Evolutionary conservation across 2,888 invertebrate species (phyloP), one percentile per base, ranked within the genome.

Genomic region (Xylota sylvarum): DNA sequence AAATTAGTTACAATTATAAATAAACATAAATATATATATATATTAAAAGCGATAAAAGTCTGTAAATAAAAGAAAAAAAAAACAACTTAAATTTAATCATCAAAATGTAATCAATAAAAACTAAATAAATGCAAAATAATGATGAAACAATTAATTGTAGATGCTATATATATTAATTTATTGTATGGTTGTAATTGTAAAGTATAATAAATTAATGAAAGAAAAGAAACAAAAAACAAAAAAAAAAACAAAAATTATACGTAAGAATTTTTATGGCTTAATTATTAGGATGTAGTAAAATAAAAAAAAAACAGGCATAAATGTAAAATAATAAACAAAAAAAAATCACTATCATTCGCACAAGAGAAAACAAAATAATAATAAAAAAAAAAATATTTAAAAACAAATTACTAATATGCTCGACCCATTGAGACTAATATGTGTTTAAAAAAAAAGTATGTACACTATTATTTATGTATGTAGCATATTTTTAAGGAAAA

Each of bases 221-320:
- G 9, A 27, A 27, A 48, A 60, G 12, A 19, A 69, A 35, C 55
- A 78, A 3, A 27, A 27, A 48, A 14, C 14, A 35, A 62, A 78
- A 3, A 27, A 27, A 48, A 14, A 19, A 69, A 46, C 55, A 14
- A 37, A 56, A 79, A 48, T 46, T 85, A 85, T 81, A 85, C 80
- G 65, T 85, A 81, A 77, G 85, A 72, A 85, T 85, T 85, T 85
- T 37, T 81, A 85, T 85, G 80, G 72, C 81, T 85, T 85, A 85
- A 46, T 10, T 55, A 65, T 35, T 77, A 85, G 62, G n/a, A 46
- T 46, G 12, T 56, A 74, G 46, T 19, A 58, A 69, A 56, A 46
- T 3, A 30, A 55, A 64, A 81, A n/a, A 10, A 64, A 19, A 30
- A 43, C n/a, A n/a, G n/a, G 69, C 27, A 48, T 85, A 69, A 58